Evolutionary conservation across 2,797 vertebrate genomes (phyloP).

Genomic region (Tangara arthus): DNA sequence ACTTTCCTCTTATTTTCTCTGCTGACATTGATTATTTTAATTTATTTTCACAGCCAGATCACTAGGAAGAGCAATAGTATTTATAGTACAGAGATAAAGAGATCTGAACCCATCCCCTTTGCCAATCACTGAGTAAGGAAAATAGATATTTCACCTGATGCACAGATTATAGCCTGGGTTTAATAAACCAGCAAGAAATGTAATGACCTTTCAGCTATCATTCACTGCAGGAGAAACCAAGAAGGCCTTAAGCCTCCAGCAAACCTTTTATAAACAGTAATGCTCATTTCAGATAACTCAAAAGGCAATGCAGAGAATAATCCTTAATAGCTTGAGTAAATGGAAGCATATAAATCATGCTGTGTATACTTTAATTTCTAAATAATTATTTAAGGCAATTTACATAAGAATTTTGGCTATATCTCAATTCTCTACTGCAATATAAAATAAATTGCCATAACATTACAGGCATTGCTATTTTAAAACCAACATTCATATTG

Average conservation of each 20-base stretch:
- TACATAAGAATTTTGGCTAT: neutral
- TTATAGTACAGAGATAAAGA: conserved; percentile 40
- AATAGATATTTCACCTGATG: conserved; percentile 66
- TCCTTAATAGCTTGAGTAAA: conserved; percentile 19
- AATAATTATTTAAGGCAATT: neutral
- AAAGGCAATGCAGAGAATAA: conserved; percentile 4
- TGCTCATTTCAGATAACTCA: conserved; percentile 41
- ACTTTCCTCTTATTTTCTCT: conserved; percentile 69
- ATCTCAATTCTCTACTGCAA: neutral
- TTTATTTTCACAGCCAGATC: conserved; percentile 71
- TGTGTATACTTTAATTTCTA: neutral
- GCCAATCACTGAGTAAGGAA: conserved; percentile 40
- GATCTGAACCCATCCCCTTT: conserved; percentile 19
- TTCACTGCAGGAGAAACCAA: conserved; percentile 51
- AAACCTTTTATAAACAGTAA: conserved; percentile 46
- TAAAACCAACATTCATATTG: neutral
- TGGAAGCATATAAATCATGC: conserved; percentile 13
- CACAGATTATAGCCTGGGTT: conserved; percentile 56
- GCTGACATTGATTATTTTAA: conserved; percentile 73
- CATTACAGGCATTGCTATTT: neutral
- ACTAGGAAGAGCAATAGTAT: conserved; percentile 36
- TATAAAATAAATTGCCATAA: neutral
- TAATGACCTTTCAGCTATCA: conserved; percentile 54
- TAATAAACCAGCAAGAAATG: conserved; percentile 62
- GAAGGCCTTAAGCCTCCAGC: conserved; percentile 30